Evolutionary conservation across 2,888 invertebrate species (phyloP).

Genomic region (Neoascia interrupta): DNA sequence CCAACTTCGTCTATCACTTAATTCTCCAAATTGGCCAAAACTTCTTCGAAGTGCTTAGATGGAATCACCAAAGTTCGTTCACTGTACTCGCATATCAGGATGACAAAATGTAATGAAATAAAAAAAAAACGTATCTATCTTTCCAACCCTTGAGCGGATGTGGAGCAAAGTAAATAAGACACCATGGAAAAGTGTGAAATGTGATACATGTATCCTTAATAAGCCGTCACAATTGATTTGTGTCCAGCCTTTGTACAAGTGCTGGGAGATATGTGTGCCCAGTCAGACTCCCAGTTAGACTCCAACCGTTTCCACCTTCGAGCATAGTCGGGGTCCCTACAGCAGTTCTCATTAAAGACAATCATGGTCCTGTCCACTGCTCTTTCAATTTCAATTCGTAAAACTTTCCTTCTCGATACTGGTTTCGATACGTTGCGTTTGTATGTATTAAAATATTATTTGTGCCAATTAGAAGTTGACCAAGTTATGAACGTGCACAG

Average conservation of each 20-base stretch:
- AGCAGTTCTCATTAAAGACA: conserved; percentile 20
- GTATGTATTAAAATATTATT: conserved; percentile 45
- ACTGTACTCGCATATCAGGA: conserved; percentile 50
- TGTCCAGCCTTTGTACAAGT: conserved; percentile 2
- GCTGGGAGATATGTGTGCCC: too few relatives aligned
- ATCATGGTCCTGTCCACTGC: conserved; percentile 18
- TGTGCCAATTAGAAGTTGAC: conserved; percentile 53
- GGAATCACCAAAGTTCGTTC: conserved; percentile 54
- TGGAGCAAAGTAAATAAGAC: not conserved
- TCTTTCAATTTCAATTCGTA: conserved; percentile 25
- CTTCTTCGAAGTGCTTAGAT: conserved; percentile 52
- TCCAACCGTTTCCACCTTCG: not conserved
- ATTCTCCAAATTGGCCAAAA: conserved; percentile 34
- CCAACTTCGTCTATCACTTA: conserved; percentile 49
- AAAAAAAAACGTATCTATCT: not conserved
- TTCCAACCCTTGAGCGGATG: not conserved
- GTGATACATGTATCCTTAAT: conserved; percentile 11
- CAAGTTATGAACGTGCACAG: conserved; percentile 1
- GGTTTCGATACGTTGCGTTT: not conserved
- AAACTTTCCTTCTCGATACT: not conserved
- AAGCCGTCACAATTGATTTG: conserved; percentile 26
- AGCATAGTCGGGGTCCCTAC: not conserved
- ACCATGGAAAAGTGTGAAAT: too few relatives aligned
- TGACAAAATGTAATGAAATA: conserved; percentile 24
- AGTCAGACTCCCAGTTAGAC: not conserved